phyloP scores from a whole-genome alignment of 2,113 vertebrate species.

The Leptobrachium ailaonicum region DNA sequence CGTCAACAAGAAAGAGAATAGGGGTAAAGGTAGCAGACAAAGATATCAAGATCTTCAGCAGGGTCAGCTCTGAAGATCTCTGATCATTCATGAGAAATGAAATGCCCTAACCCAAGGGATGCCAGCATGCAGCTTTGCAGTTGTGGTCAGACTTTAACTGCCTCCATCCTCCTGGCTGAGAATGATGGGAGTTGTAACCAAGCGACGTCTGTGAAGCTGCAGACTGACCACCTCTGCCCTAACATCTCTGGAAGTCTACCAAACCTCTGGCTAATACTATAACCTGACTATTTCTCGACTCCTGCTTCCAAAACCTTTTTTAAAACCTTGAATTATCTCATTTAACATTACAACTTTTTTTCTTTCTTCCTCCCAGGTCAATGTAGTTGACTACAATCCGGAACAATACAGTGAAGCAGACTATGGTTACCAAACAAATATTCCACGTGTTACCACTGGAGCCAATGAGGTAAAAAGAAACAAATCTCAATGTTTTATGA shows the following conservation, averaged over 20 bases:
- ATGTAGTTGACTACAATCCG: conserved; percentile 80
- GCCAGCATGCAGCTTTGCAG: background rate
- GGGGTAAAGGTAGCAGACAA: conserved; percentile 81
- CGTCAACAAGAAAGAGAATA: conserved; percentile 81
- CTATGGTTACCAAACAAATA: conserved; percentile 84
- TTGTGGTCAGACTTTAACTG: background rate
- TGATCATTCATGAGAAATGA: conserved; percentile 79
- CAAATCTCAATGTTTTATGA: background rate
- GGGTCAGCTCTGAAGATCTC: conserved; percentile 83
- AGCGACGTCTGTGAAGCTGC: background rate
- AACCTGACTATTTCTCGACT: conserved; percentile 65
- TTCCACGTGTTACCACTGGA: conserved; percentile 76
- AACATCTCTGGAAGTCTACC: conserved; percentile 74
- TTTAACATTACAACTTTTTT: background rate
- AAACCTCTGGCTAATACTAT: conserved; percentile 66
- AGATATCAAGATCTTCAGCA: conserved; percentile 90
- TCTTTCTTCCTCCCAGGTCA: conserved; percentile 73
- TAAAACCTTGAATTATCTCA: too few relatives aligned
- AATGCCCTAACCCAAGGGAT: conserved; percentile 48
- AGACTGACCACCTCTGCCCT: conserved; percentile 53
- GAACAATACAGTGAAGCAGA: conserved; percentile 83
- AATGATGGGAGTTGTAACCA: background rate
- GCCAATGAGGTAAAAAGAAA: conserved; percentile 81
- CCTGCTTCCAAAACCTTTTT: conserved; percentile 51
- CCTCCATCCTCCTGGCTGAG: background rate